Percentiles rank a stretch among this genome's conserved stretches.
These are phyloP conservation scores for Chamaetylas fuelleborni DNA, from an alignment of 2,113 vertebrate genomes.

Conservation along the genomic window DNA sequence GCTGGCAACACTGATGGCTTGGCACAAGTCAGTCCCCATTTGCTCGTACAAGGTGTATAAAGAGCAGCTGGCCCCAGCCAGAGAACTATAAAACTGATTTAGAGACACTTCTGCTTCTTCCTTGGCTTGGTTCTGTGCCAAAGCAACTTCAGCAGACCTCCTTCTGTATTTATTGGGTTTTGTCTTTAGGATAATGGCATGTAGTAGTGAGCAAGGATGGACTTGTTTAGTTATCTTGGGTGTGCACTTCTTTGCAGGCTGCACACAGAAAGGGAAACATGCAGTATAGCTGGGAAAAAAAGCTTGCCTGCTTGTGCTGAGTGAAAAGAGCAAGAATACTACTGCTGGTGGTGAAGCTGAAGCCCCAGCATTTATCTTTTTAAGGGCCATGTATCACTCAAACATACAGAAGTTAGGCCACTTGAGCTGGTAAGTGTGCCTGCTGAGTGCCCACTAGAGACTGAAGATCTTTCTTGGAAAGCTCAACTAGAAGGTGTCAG, in stretches of 20 bases:
- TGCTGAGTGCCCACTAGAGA: slow-evolving; percentile 3
- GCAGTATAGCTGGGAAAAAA: not conserved
- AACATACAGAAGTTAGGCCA: not conserved
- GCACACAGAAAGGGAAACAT: not conserved
- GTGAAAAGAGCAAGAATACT: not conserved
- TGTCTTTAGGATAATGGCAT: not conserved
- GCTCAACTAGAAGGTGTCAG: not conserved
- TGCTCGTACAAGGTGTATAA: not conserved
- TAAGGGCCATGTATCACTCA: not conserved
- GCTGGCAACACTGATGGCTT: not conserved
- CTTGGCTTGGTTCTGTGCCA: not conserved
- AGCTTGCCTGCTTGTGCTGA: not conserved
- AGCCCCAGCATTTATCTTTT: not conserved
- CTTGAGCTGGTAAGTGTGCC: not conserved
- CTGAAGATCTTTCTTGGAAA: not conserved
- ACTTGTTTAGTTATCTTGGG: not conserved
- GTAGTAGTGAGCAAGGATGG: not conserved
- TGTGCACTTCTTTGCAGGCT: not conserved
- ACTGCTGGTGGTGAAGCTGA: not conserved
- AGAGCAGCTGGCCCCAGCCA: not conserved
- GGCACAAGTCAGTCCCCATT: not conserved
- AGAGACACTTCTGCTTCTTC: slow-evolving; percentile 1
- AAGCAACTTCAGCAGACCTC: not conserved
- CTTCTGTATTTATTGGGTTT: not conserved
- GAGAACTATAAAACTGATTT: not conserved